Conservation (phyloP, 2,888 invertebrate species). For the Eristalis intricaria region DNA sequence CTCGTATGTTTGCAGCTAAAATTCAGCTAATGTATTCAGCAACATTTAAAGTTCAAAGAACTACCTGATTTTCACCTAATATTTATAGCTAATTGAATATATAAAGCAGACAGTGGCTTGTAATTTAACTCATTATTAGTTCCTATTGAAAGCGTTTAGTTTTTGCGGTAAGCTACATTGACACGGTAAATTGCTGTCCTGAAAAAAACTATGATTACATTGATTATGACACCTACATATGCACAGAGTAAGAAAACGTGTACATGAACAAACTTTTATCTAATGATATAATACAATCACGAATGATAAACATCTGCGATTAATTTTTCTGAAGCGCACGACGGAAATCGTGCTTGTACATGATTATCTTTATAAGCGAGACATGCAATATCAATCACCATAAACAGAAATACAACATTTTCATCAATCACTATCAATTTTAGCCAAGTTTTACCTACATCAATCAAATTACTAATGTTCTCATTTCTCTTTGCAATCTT, state of each 20-base stretch:
- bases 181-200: not conserved
- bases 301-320: not conserved
- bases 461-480: not conserved
- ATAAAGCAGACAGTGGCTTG: no score
- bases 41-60: no score
- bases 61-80: no score
- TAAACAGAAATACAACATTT: not conserved
- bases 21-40: no score
- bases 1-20: no score
- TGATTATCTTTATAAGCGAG: not conserved
- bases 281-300: not conserved
- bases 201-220: no score
- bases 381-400: not conserved
- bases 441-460: not conserved
- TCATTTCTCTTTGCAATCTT: not conserved
- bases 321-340: not conserved
- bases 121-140: no score
- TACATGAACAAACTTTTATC: not conserved
- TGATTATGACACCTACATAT: not conserved
- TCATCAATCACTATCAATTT: not conserved
- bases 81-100: no score
- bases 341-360: not conserved
- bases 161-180: not conserved
- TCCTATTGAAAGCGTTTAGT: not conserved
- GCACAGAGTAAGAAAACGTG: not conserved